Evolutionary conservation across 2,888 invertebrate species (phyloP).

Genomic region (Drosophila cognata): DNA sequence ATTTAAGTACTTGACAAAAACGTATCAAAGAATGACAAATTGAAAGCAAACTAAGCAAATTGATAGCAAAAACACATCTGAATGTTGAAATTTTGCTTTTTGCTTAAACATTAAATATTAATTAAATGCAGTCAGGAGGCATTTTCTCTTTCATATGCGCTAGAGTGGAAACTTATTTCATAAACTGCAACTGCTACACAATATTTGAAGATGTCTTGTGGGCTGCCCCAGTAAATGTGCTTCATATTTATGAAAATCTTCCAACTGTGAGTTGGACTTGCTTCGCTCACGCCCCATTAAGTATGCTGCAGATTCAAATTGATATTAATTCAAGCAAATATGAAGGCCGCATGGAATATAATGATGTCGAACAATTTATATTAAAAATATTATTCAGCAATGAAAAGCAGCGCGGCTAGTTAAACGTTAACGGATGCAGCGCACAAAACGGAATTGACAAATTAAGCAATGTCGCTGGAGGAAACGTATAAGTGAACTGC

Average conservation of each 20-base stretch:
- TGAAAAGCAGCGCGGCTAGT: neutral
- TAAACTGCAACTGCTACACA: neutral
- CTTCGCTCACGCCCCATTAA: neutral
- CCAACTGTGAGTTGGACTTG: neutral
- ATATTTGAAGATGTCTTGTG: neutral
- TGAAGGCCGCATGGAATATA: neutral
- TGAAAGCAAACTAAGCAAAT: neutral
- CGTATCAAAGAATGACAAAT: neutral
- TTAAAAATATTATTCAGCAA: neutral
- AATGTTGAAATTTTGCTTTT: neutral
- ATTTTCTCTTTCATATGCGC: neutral
- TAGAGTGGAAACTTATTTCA: neutral
- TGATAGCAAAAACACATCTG: neutral
- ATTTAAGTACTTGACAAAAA: neutral
- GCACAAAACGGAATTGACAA: neutral
- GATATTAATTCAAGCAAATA: neutral
- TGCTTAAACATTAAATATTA: neutral
- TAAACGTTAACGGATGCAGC: neutral
- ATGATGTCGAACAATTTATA: neutral
- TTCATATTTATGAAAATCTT: neutral
- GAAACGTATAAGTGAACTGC: neutral
- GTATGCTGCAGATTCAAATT: neutral
- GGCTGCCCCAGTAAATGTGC: constrained; percentile 28
- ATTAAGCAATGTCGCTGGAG: neutral
- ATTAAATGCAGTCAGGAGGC: neutral